Evolutionary conservation across 2,113 vertebrate genomes (phyloP), one percentile per base, ranked within the genome.

Genomic region (Riparia riparia): DNA sequence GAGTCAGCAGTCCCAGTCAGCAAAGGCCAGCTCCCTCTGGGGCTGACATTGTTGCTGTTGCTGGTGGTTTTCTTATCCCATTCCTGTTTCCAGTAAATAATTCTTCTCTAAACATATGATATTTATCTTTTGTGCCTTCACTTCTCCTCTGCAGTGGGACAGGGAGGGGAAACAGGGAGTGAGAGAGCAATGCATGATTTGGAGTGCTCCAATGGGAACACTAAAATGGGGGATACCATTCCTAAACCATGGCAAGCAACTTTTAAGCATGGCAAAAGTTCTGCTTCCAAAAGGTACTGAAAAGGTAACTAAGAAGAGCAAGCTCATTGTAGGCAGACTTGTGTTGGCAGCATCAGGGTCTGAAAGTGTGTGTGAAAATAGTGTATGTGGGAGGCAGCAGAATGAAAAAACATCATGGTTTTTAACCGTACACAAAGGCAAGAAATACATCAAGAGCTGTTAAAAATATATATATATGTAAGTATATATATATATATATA

Each of bases 1-100:
- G 24, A n/a, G 12, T 1, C 0, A 12, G 37, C 37, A 37, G 37
- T 37, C 37, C 37, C 37, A 37, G 37, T 18, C 14, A 4, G 26
- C 17, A 37, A 72, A 10, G 3, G 3, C 20, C 0, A 0, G 26
- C 9, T 63, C 26, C 17, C 57, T 72, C 32, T 20, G 9, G 15
- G 24, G 10, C 5, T 37, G 39, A 17, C 18, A 6, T 45, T 29
- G 26, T 9, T 28, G 8, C 39, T 34, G 25, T 61, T 44, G 44
- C 25, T 31, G 26, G 7, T 54, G 2, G 10, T 39, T 84, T 45
- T 63, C 57, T 54, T 21, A 45, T 45, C 26, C 17, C 14, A 39
- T 37, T 54, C n/a, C 21, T 21, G 11, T 54, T 54, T 37, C 32
- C n/a, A 54, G 10, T 16, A 26, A 39, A 39, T 45, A 37, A 34